phyloP scores from a whole-genome alignment of 2,888 invertebrate genomes.

The Drosophila algonquin region DNA sequence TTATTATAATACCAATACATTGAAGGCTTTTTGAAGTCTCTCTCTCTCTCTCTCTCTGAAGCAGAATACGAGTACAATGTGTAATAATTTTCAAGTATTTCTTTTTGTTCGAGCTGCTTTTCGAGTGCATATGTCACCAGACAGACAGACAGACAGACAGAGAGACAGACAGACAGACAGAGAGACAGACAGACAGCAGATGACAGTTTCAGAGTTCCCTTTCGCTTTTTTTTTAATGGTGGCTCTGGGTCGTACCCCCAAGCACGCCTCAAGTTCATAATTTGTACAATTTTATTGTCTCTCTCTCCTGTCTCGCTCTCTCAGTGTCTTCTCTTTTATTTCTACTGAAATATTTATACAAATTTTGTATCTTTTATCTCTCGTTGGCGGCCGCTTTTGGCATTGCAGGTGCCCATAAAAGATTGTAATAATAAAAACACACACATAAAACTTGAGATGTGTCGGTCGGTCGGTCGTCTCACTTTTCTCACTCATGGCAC shows the following conservation, averaged over 20 bases:
- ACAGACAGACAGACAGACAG: constrained; percentile 20
- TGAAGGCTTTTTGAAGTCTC: constrained; percentile 52
- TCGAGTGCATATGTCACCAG: constrained; percentile 66
- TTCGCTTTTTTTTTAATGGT: constrained; percentile 2
- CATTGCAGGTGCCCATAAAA: constrained; percentile 75
- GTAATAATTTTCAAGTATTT: constrained; percentile 32
- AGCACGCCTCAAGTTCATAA: constrained; percentile 66
- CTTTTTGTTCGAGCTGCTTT: constrained; percentile 15
- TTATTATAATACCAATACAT: constrained; percentile 65
- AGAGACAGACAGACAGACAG: constrained; percentile 11
- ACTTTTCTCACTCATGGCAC: constrained; percentile 15
- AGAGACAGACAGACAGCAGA: constrained; percentile 22
- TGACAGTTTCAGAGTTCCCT: constrained; percentile 8
- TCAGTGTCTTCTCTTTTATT: neutral
- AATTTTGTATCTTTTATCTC: constrained; percentile 57
- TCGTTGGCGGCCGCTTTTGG: constrained; percentile 22
- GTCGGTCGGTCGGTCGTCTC: constrained; percentile 22
- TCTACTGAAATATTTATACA: constrained; percentile 63
- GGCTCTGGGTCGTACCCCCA: neutral
- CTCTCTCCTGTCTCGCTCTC: neutral
- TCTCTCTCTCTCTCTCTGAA: too few species aligned
- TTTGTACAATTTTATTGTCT: constrained; percentile 60
- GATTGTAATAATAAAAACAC: constrained; percentile 60
- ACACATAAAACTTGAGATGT: constrained; percentile 65
- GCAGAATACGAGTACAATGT: constrained; percentile 4